Percentiles rank a stretch among this genome's conserved stretches.
Conservation (phyloP, 2,888 invertebrate species). For the Piscicola geometra region DNA sequence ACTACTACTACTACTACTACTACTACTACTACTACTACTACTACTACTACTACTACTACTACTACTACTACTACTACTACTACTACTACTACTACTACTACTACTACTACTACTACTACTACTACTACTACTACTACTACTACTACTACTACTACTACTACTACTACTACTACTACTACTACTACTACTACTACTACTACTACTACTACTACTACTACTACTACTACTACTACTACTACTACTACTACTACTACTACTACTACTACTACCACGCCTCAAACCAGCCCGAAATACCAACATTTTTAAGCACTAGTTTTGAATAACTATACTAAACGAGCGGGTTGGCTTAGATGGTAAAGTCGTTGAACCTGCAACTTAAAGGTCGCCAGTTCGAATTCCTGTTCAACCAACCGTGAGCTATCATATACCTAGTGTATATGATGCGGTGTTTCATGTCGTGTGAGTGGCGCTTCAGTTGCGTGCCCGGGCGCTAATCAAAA, state of each 20-base stretch:
- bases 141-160: slow-evolving; percentile 21
- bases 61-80: background rate
- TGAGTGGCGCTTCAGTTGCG: too few relatives aligned
- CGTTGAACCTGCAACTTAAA: too few relatives aligned
- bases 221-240: slow-evolving; percentile 38
- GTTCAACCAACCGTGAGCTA: too few relatives aligned
- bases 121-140: slow-evolving; percentile 6
- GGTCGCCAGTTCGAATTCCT: too few relatives aligned
- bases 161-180: slow-evolving; percentile 33
- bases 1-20: background rate
- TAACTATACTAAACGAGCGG: too few relatives aligned
- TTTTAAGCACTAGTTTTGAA: too few relatives aligned
- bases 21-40: background rate
- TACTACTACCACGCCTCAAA: slow-evolving; percentile 38
- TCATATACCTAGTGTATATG: too few relatives aligned
- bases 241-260: slow-evolving; percentile 38
- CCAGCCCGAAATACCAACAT: too few relatives aligned
- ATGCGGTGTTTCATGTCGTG: too few relatives aligned
- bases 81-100: slow-evolving; percentile 13
- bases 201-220: slow-evolving; percentile 39
- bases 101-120: slow-evolving; percentile 8
- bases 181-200: slow-evolving; percentile 38
- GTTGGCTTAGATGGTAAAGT: too few relatives aligned
- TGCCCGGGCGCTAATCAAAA: too few relatives aligned
- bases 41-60: background rate